Evolutionary conservation across 1,140 invertebrate genomes (phyloP).

Genomic region (Batillaria attramentaria): DNA sequence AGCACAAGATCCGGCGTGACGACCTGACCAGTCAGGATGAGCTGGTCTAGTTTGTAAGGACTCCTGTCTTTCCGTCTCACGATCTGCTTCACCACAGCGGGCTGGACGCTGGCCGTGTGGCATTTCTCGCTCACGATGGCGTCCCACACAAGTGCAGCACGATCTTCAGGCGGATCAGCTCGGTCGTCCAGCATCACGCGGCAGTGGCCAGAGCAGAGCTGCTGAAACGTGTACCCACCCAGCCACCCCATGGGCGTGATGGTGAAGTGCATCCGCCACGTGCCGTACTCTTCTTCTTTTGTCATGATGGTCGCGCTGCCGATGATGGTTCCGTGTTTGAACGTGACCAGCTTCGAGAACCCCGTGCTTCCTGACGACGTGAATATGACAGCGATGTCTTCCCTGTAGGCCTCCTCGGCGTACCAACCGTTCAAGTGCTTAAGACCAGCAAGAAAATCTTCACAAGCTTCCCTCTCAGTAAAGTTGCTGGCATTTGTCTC

Average conservation of each 20-base stretch:
- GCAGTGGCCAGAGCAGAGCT: neutral
- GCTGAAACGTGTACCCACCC: neutral
- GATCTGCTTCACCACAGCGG: neutral
- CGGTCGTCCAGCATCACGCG: neutral
- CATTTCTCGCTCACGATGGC: neutral
- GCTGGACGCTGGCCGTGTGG: neutral
- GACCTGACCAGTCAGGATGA: neutral
- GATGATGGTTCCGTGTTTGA: neutral
- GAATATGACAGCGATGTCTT: slow-evolving; percentile 3
- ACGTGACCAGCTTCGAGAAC: slow-evolving; percentile 3
- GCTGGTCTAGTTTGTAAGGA: neutral
- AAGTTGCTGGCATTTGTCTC: neutral
- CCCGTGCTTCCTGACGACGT: slow-evolving; percentile 19
- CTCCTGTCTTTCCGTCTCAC: neutral
- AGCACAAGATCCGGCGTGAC: neutral
- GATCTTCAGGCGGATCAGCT: neutral
- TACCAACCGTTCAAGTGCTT: neutral
- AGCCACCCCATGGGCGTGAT: neutral
- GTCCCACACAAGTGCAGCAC: neutral
- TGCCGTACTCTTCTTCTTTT: too few species aligned
- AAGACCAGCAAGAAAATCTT: neutral
- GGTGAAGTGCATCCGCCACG: neutral
- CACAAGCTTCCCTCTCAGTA: too few species aligned
- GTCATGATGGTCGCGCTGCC: too few species aligned
- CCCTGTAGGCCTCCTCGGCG: neutral